Evolutionary conservation across 2,113 vertebrate species (phyloP), one percentile per base, ranked within the genome.

Genomic region (Erythrocercus mccallii): DNA sequence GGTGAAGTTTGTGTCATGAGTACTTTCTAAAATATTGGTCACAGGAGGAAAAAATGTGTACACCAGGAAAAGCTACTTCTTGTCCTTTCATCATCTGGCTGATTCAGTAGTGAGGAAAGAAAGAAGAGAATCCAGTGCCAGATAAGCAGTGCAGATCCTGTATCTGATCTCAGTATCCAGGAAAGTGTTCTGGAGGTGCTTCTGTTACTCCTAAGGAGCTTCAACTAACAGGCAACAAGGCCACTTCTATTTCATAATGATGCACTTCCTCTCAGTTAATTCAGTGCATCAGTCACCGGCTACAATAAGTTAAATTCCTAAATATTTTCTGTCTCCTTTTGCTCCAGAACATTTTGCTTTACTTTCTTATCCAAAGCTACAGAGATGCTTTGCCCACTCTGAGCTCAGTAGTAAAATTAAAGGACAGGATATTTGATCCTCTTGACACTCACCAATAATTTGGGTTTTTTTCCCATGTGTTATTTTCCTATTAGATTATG

Each of bases 291-390:
- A 58, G 27, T 38, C 54, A 85, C 35, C 74, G 61, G 74, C 45
- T 57, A 28, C 48, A 86, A 11, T 61, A 68, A 88, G 28, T n/a
- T 86, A 50, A 65, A 80, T 71, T 79, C 50, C 79, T 66, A 82
- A 93, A 69, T 77, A 72, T 79, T 80, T 94, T 85, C 71, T 53
- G 50, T 76, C 48, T 89, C 42, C n/a, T 81, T 69, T 85, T 86
- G 45, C 50, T 28, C 45, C 37, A 69, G 54, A 85, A 58, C 23
- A 65, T 69, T 66, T 77, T 77, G 38, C 68, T 65, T 72, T 47
- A 33, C 35, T 92, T 88, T 42, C 45, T 72, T 33, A 37, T 72
- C 78, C 88, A 64, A 45, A 88, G 28, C 81, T 93, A 23, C 35
- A 17, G 54, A 68, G 50, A 30, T 47, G 23, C 7, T 88, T 92